Conservation (phyloP, 1,140 invertebrate species). For the Trichoplusia ni region DNA sequence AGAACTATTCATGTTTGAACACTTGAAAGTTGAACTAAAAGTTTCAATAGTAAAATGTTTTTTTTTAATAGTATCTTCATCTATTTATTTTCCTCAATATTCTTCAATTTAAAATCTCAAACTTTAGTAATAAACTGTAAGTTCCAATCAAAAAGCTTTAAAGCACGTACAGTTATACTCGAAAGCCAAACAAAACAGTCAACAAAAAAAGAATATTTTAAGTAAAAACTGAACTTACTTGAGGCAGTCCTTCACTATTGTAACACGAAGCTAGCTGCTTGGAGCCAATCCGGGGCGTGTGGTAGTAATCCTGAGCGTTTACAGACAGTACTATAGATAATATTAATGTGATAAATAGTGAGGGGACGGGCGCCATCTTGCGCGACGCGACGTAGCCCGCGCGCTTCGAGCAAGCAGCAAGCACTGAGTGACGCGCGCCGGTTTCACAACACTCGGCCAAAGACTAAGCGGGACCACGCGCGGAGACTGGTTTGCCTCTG, state of each 20-base stretch:
- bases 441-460: conserved; percentile 69
- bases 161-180: conserved; percentile 26
- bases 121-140: not conserved
- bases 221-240: conserved; percentile 63
- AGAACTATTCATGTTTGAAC: no score
- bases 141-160: conserved; percentile 24
- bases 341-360: conserved; percentile 59
- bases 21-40: no score
- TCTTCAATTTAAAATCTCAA: no score
- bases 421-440: conserved; percentile 61
- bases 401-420: conserved; percentile 63
- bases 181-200: conserved; percentile 18
- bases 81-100: no score
- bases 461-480: conserved; percentile 46
- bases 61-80: no score
- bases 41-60: no score
- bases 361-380: conserved; percentile 60
- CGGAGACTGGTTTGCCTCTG: conserved; percentile 39
- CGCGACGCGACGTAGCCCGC: conserved; percentile 59
- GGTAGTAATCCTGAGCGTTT: conserved; percentile 62
- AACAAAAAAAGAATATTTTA: conserved; percentile 19
- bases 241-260: conserved; percentile 64
- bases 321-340: conserved; percentile 31
- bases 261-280: conserved; percentile 72
- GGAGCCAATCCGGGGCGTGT: conserved; percentile 65